Base-by-base conservation (phyloP, 2,797 vertebrate genomes). In the Gymnopithys bicolor region DNA sequence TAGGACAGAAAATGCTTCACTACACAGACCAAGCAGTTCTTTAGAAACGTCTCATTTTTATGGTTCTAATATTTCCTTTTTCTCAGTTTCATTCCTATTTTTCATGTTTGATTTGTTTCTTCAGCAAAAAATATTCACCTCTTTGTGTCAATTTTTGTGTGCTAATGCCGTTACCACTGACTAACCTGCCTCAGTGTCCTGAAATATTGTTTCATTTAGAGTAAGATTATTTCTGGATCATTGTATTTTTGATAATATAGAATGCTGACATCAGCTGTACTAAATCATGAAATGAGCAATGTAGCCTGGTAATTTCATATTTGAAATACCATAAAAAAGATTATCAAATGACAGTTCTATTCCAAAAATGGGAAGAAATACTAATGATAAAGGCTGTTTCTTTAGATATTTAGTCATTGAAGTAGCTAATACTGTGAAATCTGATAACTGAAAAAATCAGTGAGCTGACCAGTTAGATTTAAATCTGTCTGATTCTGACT, bases 21-120 rank as follows among this genome's bases (percentile, higher is more conserved):
- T 89, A 35, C 11, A n/a, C 46, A 83, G 41, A 77, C 11, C 41
- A 77, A 51, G 30, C 19, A 86, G 9, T 71, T 75, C n/a, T 71
- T 85, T 43, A 77, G 62, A 92, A 80, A 35, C 21, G 12, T 67
- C 24, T 60, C 15, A 68, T 80, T 85, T 84, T 84, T 32, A 52
- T 71, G 28, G 11, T 66, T 90, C 19, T 90, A 51, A 13, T 77
- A 7, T 45, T 81, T 81, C 27, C 7, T 45, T 87, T 87, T 85
- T 52, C 58, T 86, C 19, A 33, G 28, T 41, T 88, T 91, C 75
- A 91, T 88, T 88, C 33, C 22, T 64, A 28, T 81, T 91, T 87
- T 92, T 90, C 30, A 59, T 71, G 64, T 91, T 91, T 84, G 63
- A 91, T 87, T 93, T 71, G 13, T 88, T 88, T 90, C 73, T 84